Conservation (phyloP, 2,888 invertebrate genomes). For the Caenorhabditis macrosperma region DNA sequence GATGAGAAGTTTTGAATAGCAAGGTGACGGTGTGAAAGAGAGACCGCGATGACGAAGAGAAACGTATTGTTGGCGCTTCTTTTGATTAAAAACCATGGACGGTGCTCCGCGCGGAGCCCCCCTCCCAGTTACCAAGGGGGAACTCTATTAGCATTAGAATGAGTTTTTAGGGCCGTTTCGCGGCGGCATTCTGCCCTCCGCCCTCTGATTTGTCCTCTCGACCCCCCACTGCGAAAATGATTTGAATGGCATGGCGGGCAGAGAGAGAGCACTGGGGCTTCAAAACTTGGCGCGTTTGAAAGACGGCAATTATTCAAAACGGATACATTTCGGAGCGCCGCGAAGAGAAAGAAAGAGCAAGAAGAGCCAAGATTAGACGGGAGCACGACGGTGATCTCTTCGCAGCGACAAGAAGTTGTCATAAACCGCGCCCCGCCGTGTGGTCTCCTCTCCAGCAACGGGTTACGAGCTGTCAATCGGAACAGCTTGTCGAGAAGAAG, state of each 20-base stretch:
- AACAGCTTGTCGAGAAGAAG: conserved; percentile 22
- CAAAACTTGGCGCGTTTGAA: conserved; percentile 38
- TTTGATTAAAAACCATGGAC: conserved; percentile 7
- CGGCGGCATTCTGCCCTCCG: not conserved
- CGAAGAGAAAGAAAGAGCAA: not conserved
- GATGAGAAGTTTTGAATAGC: conserved; percentile 1
- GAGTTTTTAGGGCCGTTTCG: conserved; percentile 40
- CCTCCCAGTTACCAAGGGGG: too few species aligned
- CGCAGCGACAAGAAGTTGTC: conserved; percentile 24
- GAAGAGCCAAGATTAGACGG: conserved; percentile 18
- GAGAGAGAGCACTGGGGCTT: too few species aligned
- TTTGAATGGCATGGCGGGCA: conserved; percentile 32
- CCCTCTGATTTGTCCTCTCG: conserved; percentile 14
- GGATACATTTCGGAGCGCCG: conserved; percentile 48
- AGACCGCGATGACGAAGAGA: not conserved
- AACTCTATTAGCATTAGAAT: conserved; percentile 45
- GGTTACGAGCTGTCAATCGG: conserved; percentile 40
- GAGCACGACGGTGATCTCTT: not conserved
- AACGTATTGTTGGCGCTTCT: not conserved
- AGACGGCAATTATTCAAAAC: conserved; percentile 56
- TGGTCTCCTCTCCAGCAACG: not conserved
- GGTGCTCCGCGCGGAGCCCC: too few species aligned
- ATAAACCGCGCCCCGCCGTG: conserved; percentile 9
- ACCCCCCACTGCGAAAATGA: conserved; percentile 56
- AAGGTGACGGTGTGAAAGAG: conserved; percentile 19